Conservation (phyloP, 2,797 vertebrate species). For the Discoglossus pictus region DNA sequence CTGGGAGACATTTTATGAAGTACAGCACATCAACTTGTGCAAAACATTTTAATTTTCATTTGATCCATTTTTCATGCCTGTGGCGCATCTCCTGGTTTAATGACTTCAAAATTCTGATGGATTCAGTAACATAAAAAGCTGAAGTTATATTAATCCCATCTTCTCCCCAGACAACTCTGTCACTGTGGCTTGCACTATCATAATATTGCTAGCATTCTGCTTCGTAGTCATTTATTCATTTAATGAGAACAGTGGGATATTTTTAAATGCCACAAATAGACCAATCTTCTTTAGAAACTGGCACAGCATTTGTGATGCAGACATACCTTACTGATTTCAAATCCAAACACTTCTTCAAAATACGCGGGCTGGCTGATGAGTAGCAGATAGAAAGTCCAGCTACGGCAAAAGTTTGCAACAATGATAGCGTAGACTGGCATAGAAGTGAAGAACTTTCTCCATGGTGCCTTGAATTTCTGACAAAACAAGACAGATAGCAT, state of each 20-base stretch:
- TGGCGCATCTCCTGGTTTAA: too few species aligned
- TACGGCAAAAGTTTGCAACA: conserved; percentile 91
- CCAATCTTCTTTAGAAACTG: conserved; percentile 7
- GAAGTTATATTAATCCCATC: background rate
- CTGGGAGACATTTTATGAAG: too few species aligned
- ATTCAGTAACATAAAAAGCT: too few species aligned
- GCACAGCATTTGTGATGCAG: background rate
- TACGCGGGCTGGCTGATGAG: conserved; percentile 93
- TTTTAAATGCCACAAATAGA: conserved; percentile 10
- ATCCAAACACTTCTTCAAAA: conserved; percentile 91
- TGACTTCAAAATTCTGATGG: too few species aligned
- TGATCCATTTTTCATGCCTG: too few species aligned
- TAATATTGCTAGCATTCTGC: too few species aligned
- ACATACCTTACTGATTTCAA: conserved; percentile 90
- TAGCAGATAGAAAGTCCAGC: conserved; percentile 93
- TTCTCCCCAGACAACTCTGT: conserved; percentile 5
- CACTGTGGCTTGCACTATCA: conserved; percentile 5
- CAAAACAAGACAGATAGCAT: background rate
- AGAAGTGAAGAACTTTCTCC: conserved; percentile 88
- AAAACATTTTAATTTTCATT: too few species aligned
- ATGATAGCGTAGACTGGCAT: conserved; percentile 94
- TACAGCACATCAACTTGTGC: too few species aligned
- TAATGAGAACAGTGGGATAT: background rate
- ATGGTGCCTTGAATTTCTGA: conserved; percentile 90
- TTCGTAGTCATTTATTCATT: conserved; percentile 26